Evolutionary conservation across 2,888 invertebrate genomes (phyloP).

Genomic region (Papilio gigon): DNA sequence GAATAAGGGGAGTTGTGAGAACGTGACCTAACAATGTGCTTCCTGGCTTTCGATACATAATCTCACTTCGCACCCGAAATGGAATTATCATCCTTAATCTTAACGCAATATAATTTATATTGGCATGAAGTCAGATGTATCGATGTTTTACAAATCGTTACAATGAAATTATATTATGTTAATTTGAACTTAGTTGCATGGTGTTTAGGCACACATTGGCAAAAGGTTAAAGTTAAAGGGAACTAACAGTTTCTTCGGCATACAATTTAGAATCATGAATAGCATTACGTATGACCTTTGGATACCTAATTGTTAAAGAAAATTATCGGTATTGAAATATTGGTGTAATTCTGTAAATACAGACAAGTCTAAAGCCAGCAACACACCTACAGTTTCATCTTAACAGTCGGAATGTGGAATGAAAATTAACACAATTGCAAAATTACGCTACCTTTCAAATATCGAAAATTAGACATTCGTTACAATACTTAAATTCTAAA

Average conservation of each 20-base stretch:
- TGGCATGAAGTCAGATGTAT: conserved; percentile 59
- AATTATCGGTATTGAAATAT: neutral
- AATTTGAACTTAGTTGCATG: conserved; percentile 51
- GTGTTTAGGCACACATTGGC: conserved; percentile 50
- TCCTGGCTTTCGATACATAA: conserved; percentile 80
- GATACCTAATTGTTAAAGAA: conserved; percentile 20
- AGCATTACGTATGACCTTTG: conserved; percentile 31
- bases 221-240: conserved; percentile 49
- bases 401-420: neutral
- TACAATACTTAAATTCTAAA: conserved; percentile 70
- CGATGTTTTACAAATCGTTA: conserved; percentile 65
- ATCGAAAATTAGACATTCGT: conserved; percentile 52
- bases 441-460: neutral
- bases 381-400: neutral
- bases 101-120: conserved; percentile 58
- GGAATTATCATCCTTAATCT: conserved; percentile 65
- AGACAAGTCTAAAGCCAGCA: neutral
- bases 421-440: too few species aligned
- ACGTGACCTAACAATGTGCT: conserved; percentile 83
- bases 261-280: conserved; percentile 36
- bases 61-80: conserved; percentile 57
- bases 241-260: conserved; percentile 66
- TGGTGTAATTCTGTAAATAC: neutral
- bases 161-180: conserved; percentile 54
- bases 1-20: conserved; percentile 82